Evolutionary conservation across 2,888 invertebrate species (phyloP).

Genomic region (Antheraea assamensis): DNA sequence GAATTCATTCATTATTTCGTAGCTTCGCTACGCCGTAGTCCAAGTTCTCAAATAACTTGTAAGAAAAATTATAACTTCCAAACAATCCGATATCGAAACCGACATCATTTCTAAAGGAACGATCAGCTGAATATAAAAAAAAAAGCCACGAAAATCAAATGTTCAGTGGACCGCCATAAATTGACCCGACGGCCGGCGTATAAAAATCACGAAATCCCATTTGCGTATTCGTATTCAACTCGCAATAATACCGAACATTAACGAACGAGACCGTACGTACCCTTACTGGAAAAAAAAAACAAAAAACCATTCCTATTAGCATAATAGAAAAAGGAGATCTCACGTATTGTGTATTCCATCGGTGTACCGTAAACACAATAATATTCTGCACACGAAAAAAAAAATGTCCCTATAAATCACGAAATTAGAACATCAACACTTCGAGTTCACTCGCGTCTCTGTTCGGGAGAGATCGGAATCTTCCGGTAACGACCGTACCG

Average conservation of each 20-base stretch:
- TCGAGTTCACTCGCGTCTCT: conserved; percentile 44
- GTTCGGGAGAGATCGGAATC: conserved; percentile 25
- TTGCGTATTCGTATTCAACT: conserved; percentile 42
- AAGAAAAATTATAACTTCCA: background rate
- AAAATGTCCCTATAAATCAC: conserved; percentile 64
- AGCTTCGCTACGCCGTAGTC: conserved; percentile 20
- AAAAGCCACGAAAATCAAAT: conserved; percentile 28
- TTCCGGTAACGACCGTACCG: conserved; percentile 23
- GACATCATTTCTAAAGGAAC: background rate
- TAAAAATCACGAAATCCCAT: conserved; percentile 39
- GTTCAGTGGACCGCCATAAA: conserved; percentile 26
- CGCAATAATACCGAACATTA: conserved; percentile 45
- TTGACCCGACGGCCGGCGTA: conserved; percentile 32
- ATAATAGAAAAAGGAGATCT: conserved; percentile 55
- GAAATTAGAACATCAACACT: conserved; percentile 60
- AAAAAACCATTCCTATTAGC: conserved; percentile 38
- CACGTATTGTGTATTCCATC: conserved; percentile 61
- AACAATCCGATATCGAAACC: background rate
- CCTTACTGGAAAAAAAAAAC: conserved; percentile 31
- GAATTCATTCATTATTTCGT: conserved; percentile 12
- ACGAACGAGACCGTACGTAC: conserved; percentile 43
- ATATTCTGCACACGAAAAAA: conserved; percentile 53
- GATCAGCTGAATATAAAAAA: conserved; percentile 23
- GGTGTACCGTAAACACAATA: conserved; percentile 44
- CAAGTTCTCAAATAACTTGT: background rate